A percentile compares a stretch with the other conserved stretches of the same genome.
These are phyloP conservation scores for Cercopithecus mona DNA, from an alignment of 2,113 vertebrate genomes.

Conservation along the genomic window DNA sequence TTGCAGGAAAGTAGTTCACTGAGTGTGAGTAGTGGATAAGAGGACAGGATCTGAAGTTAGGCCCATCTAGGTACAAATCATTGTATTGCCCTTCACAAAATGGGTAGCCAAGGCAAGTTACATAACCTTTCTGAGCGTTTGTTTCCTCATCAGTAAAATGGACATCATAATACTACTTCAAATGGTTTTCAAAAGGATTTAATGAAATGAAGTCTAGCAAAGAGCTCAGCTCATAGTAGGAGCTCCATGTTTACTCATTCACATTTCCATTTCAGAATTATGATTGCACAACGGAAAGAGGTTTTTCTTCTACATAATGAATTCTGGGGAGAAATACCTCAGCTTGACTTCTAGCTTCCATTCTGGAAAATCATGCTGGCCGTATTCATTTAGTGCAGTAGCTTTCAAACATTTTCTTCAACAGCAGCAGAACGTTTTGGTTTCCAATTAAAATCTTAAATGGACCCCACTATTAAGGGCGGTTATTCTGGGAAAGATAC, in stretches of 20 bases:
- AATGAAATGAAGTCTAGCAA: conserved; percentile 1
- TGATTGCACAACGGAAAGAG: not conserved
- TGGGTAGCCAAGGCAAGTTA: not conserved
- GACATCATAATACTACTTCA: not conserved
- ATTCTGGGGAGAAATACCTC: not conserved
- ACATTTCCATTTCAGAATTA: conserved; percentile 7
- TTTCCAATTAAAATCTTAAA: conserved; percentile 10
- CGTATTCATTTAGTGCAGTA: not conserved
- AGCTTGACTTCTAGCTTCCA: not conserved
- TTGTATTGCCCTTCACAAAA: not conserved
- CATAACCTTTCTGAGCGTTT: not conserved
- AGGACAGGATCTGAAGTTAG: not conserved
- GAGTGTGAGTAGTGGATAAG: not conserved
- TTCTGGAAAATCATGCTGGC: not conserved
- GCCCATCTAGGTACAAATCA: not conserved
- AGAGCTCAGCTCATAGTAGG: not conserved
- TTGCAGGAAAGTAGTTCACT: not conserved
- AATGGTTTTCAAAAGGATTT: not conserved
- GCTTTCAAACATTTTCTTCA: conserved; percentile 32
- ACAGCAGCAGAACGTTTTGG: not conserved
- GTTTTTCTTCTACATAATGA: not conserved
- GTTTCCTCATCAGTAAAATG: conserved; percentile 6
- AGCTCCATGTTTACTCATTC: not conserved
- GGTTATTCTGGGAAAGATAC: not conserved
- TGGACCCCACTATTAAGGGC: not conserved